These are phyloP conservation scores for Scotopteryx bipunctaria DNA, from an alignment of 2,888 invertebrate species.

Conservation along the genomic window DNA sequence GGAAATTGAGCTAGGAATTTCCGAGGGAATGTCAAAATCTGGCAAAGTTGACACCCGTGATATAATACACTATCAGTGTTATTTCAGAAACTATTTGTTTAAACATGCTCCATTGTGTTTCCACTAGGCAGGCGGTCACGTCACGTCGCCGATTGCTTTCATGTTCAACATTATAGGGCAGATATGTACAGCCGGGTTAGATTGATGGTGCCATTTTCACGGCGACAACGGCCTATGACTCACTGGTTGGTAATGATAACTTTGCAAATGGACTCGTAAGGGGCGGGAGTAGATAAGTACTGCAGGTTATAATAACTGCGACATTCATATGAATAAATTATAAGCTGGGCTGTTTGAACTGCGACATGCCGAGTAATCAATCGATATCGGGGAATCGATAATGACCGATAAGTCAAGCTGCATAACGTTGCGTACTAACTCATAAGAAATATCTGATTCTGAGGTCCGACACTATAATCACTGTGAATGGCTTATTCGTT, in stretches of 20 bases:
- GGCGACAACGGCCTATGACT: slow-evolving; percentile 45
- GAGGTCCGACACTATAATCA: too few relatives aligned
- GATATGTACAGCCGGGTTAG: slow-evolving; percentile 50
- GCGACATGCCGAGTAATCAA: slow-evolving; percentile 4
- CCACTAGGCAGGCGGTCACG: slow-evolving; percentile 38
- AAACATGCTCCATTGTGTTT: slow-evolving; percentile 27
- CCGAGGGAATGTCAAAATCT: too few relatives aligned
- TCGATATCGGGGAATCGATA: slow-evolving; percentile 17
- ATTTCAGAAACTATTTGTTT: slow-evolving; percentile 23
- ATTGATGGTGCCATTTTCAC: slow-evolving; percentile 52
- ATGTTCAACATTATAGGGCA: slow-evolving; percentile 44
- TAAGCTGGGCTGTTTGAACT: slow-evolving; percentile 28
- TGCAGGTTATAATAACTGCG: slow-evolving; percentile 25
- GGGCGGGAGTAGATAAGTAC: slow-evolving; percentile 25
- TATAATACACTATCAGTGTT: neutral
- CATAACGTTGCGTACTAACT: neutral
- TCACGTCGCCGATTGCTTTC: slow-evolving; percentile 31
- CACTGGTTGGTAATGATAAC: slow-evolving; percentile 45
- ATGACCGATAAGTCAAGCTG: slow-evolving; percentile 3
- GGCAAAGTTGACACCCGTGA: too few relatives aligned
- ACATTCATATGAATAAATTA: slow-evolving; percentile 32
- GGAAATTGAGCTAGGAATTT: too few relatives aligned
- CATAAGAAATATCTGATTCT: too few relatives aligned
- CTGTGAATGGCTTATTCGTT: too few relatives aligned
- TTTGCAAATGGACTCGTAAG: slow-evolving; percentile 37